Conservation (phyloP, 2,113 vertebrate genomes). For the Scytalopus superciliaris region DNA sequence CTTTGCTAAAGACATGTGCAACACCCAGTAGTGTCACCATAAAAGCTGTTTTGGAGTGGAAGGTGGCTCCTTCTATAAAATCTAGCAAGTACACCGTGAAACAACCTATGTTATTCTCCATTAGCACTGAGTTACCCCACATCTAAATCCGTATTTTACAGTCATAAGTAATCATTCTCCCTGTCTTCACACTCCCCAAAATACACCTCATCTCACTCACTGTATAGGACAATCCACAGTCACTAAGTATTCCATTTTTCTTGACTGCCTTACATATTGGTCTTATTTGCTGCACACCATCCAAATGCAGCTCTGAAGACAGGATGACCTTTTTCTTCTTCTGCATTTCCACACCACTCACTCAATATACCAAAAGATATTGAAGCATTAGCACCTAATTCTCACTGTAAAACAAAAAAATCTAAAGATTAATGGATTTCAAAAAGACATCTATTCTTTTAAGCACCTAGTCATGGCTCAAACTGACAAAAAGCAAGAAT, state of each 20-base stretch:
- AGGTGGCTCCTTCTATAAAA: neutral
- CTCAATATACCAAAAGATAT: neutral
- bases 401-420: neutral
- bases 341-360: neutral
- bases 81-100: neutral
- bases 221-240: neutral
- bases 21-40: neutral
- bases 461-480: neutral
- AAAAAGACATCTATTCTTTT: neutral
- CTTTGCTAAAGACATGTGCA: neutral
- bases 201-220: neutral
- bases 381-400: neutral
- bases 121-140: neutral
- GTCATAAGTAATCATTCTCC: neutral
- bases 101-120: neutral
- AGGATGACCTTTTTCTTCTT: neutral
- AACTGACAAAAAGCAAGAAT: neutral
- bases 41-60: neutral
- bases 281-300: neutral
- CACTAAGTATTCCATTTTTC: accelerated
- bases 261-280: neutral
- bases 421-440: neutral
- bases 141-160: neutral
- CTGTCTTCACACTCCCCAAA: neutral
- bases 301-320: neutral